A percentile compares a stretch with the other conserved stretches of the same genome.
These are phyloP conservation scores for Coenonympha glycerion DNA, from an alignment of 2,888 invertebrate species.

Conservation along the genomic window DNA sequence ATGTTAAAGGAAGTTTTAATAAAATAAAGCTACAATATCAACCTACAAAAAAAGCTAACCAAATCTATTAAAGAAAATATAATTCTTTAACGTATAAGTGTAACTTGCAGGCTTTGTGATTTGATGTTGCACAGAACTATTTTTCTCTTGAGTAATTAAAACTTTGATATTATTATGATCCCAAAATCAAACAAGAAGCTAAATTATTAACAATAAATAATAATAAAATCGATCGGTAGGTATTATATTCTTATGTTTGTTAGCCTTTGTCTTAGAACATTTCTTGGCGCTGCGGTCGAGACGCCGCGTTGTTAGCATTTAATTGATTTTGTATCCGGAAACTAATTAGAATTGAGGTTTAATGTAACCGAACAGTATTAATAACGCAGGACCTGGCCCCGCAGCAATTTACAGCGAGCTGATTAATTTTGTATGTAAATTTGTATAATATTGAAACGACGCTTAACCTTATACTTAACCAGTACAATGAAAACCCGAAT, in stretches of 20 bases:
- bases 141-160: not conserved
- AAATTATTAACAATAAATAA: too few relatives aligned
- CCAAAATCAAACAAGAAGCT: not conserved
- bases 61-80: too few relatives aligned
- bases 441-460: not conserved
- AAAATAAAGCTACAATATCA: too few relatives aligned
- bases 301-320: slow-evolving; percentile 54
- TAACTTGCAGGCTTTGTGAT: too few relatives aligned
- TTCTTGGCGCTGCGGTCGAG: slow-evolving; percentile 58
- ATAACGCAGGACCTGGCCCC: slow-evolving; percentile 48
- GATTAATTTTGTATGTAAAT: slow-evolving; percentile 3
- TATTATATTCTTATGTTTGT: slow-evolving; percentile 28
- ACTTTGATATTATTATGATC: not conserved
- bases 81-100: too few relatives aligned
- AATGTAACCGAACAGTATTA: slow-evolving; percentile 64
- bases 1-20: too few relatives aligned
- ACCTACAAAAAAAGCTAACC: too few relatives aligned
- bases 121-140: too few relatives aligned
- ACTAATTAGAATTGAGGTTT: slow-evolving; percentile 73
- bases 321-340: slow-evolving; percentile 71
- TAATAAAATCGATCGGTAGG: slow-evolving; percentile 18
- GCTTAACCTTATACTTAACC: not conserved
- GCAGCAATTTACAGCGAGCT: slow-evolving; percentile 29
- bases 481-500: not conserved
- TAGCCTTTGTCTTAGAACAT: slow-evolving; percentile 55